Evolutionary conservation across 2,113 vertebrate genomes (phyloP), one percentile per base, ranked within the genome.

Genomic region (Boleophthalmus pectinirostris): DNA sequence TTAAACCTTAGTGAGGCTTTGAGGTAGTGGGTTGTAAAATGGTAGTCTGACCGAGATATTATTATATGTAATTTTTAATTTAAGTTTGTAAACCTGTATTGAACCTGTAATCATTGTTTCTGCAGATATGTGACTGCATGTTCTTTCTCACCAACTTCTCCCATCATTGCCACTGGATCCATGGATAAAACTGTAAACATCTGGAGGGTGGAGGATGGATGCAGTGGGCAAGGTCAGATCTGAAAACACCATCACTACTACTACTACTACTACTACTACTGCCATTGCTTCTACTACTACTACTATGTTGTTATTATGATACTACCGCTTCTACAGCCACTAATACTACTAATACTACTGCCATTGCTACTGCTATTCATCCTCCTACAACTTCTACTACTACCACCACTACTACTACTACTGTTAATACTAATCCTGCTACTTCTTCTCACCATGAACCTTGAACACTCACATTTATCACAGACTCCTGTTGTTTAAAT

Each of bases 181-280:
- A 99, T 99, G 98, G 97, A 99, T 86, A 99, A 98, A 91, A 97
- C 93, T 1, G 96, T 99, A 67, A 96, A 94, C 51, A 91, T 99
- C 85, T 99, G 98, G 97, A 95, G 92, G 25, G 79, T 98, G 78
- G 95, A 96, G 77, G 80, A 84, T 11, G 88, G 92, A 74, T 77
- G 85, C 57, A 81, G 84, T 61, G 79, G 56, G 70, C 79, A 82
- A 82, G 94, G 97, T 96, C 57, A 20, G 86, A 20, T 85, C 20
- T 24, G 3, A n/a, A 38, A 33, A 66, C 65, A 65, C 49, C 21
- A 49, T 63, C 79, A 3, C 56, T 25, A 14, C 14, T 21, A 54
- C 51, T 54, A 15, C 13, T 47, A 3, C 56, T 58, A 14, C 14
- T 21, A 54, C 51, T 54, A 3, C 13, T 13, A 16, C 46, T 14